phyloP scores from a whole-genome alignment of 35 echinoderm and acorn worm genomes.

The Amphiura filiformis region DNA sequence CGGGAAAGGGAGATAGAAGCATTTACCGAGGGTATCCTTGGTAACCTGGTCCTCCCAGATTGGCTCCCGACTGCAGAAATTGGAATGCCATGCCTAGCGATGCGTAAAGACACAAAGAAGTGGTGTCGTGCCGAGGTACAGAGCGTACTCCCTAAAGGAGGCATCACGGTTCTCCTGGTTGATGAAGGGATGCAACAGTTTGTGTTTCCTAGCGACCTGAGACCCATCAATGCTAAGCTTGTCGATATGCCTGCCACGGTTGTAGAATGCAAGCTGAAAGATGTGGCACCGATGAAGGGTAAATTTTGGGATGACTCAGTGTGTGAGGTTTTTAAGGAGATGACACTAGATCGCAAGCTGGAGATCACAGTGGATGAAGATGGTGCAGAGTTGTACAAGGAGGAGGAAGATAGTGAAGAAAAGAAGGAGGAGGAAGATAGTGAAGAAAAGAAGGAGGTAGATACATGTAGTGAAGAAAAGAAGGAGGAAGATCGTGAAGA shows the following conservation, averaged over 20 bases:
- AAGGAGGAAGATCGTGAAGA: neutral
- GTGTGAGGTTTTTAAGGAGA: neutral
- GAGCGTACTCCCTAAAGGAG: neutral
- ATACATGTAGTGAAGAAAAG: neutral
- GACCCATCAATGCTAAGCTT: neutral
- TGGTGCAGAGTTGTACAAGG: neutral
- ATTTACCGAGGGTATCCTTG: neutral
- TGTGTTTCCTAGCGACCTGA: neutral
- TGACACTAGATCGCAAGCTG: neutral
- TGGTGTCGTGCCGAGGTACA: slow-evolving; percentile 22
- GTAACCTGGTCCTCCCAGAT: slow-evolving; percentile 4
- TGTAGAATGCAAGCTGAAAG: neutral
- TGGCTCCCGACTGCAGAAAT: neutral
- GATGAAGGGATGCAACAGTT: neutral
- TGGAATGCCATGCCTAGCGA: slow-evolving; percentile 32
- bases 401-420: neutral
- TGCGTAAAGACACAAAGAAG: neutral
- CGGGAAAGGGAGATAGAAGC: neutral
- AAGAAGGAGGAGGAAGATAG: neutral
- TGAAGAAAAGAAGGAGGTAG: neutral
- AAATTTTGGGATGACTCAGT: neutral
- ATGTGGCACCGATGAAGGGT: neutral
- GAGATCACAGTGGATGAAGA: neutral
- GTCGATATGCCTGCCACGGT: neutral
- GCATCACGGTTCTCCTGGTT: neutral